A percentile compares a stretch with the other conserved stretches of the same genome.
Evolutionary conservation across 2,888 invertebrate genomes (phyloP).

Genomic region (Thera obeliscata): DNA sequence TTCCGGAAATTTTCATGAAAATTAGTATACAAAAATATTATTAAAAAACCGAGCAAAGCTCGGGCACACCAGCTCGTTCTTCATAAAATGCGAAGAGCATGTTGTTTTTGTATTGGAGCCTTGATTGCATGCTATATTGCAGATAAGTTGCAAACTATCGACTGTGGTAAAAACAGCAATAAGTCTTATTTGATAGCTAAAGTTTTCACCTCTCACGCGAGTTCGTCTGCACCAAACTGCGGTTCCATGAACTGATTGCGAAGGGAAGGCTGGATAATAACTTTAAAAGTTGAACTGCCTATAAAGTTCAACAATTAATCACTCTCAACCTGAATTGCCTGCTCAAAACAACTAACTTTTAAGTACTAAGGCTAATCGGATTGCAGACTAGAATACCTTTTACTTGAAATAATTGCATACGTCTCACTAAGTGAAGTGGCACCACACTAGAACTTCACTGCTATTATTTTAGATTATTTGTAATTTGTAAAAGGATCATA

Average conservation of each 20-base stretch:
- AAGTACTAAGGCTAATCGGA: background rate
- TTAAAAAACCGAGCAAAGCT: no score
- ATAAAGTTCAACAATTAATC: slow-evolving; percentile 2
- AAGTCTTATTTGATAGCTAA: slow-evolving; percentile 13
- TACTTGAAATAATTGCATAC: no score
- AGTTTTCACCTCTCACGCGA: slow-evolving; percentile 25
- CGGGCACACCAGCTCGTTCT: no score
- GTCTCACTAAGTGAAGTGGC: no score
- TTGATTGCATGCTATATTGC: background rate
- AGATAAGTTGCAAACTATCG: slow-evolving; percentile 5
- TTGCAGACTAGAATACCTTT: background rate
- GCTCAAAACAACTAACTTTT: background rate
- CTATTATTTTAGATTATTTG: no score
- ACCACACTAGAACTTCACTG: no score
- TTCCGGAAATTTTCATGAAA: no score
- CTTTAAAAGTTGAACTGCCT: background rate
- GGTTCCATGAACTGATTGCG: slow-evolving; percentile 2
- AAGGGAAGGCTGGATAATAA: background rate
- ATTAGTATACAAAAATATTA: no score
- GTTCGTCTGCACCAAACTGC: slow-evolving; percentile 3
- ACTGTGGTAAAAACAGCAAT: background rate
- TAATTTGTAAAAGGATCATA: no score
- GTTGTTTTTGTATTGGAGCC: background rate
- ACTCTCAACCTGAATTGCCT: background rate
- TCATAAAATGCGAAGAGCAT: no score